Conservation (phyloP, 2,888 invertebrate species). For the Lasioglossum villosulum region DNA sequence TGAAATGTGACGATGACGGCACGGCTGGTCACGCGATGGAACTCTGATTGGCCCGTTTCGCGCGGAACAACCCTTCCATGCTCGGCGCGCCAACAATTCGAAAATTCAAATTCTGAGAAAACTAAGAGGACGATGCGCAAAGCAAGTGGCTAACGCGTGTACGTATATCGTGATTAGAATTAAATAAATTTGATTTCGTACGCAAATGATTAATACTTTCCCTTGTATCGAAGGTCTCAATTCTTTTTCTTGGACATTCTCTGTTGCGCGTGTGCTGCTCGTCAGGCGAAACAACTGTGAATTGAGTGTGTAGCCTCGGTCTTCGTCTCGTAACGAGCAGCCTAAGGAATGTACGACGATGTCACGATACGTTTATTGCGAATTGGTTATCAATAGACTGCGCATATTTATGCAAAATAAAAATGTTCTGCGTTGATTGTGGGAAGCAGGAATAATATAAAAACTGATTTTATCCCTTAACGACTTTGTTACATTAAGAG, state of each 20-base stretch:
- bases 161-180: constrained; percentile 12
- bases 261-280: neutral
- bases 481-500: too few species aligned
- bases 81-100: neutral
- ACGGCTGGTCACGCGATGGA: neutral
- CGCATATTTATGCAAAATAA: too few species aligned
- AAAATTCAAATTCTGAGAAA: neutral
- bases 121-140: neutral
- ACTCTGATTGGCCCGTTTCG: neutral
- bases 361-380: constrained; percentile 24
- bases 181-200: constrained; percentile 18
- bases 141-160: neutral
- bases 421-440: too few species aligned
- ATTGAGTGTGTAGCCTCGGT: constrained; percentile 30
- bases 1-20: neutral
- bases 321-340: constrained; percentile 2
- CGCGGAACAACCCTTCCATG: neutral
- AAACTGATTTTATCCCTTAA: too few species aligned
- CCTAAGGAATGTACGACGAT: constrained; percentile 60
- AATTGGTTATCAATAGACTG: constrained; percentile 8
- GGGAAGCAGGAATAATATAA: too few species aligned
- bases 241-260: constrained; percentile 8
- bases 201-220: constrained; percentile 37
- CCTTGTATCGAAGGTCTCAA: constrained; percentile 6
- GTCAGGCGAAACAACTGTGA: neutral